phyloP scores from a whole-genome alignment of 2,888 invertebrate species.

The Aelia acuminata region DNA sequence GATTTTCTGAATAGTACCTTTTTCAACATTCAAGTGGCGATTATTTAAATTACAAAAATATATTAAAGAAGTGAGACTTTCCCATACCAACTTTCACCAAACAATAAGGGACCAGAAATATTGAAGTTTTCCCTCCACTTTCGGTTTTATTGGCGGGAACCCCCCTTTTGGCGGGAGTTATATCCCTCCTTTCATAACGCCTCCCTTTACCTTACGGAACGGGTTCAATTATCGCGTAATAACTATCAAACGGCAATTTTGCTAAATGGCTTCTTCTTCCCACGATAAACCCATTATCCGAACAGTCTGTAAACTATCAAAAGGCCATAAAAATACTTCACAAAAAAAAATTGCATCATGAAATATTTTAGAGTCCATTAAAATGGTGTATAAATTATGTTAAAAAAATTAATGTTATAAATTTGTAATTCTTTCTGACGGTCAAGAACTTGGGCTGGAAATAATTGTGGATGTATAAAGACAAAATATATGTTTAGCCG shows the following conservation, averaged over 20 bases:
- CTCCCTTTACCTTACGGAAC: not conserved
- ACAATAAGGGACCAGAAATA: not conserved
- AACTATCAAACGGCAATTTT: not conserved
- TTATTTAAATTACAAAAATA: not conserved
- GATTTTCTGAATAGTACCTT: no score
- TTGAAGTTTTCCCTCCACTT: not conserved
- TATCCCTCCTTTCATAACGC: not conserved
- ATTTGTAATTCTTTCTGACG: no score
- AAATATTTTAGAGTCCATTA: not conserved
- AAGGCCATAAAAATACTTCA: not conserved
- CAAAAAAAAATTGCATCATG: not conserved
- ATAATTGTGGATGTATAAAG: no score
- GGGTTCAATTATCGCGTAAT: constrained; percentile 11
- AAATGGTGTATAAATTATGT: not conserved
- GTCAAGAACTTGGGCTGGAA: no score
- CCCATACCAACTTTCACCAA: not conserved
- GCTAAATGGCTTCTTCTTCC: not conserved
- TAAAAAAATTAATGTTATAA: not conserved
- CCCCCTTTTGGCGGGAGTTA: not conserved
- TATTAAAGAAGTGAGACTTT: not conserved
- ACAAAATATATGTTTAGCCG: no score
- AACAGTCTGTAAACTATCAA: not conserved
- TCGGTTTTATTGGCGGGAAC: not conserved
- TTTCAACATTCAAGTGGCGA: no score
- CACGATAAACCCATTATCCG: not conserved